Conservation (phyloP, 2,113 vertebrate genomes). For the Scophthalmus maximus region DNA sequence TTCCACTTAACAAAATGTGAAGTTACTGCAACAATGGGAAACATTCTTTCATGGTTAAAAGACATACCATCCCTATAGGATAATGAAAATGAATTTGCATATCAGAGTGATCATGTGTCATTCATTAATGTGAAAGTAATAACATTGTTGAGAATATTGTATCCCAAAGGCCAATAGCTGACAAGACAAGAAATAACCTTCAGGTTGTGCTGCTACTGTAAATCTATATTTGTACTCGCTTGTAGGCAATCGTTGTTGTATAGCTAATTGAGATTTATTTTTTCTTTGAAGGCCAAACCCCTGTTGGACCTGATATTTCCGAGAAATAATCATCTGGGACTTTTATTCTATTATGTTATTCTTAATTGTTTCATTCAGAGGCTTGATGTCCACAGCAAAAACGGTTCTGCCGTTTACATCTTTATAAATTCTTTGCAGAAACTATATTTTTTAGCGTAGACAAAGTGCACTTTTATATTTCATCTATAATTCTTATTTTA, state of each 20-base stretch:
- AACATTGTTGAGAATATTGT: slow-evolving; percentile 7
- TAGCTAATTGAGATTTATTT: slow-evolving; percentile 29
- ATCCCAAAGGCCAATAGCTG: slow-evolving; percentile 27
- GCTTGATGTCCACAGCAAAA: slow-evolving; percentile 28
- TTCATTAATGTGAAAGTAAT: slow-evolving; percentile 22
- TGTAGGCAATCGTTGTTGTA: slow-evolving; percentile 41
- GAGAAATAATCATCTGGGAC: slow-evolving; percentile 28
- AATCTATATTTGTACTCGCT: slow-evolving; percentile 38
- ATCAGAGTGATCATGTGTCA: slow-evolving; percentile 11
- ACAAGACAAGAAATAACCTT: slow-evolving; percentile 37
- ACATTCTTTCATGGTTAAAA: slow-evolving; percentile 12
- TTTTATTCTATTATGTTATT: slow-evolving; percentile 30
- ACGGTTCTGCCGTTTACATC: background rate
- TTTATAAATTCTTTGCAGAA: slow-evolving; percentile 11
- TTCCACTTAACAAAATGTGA: background rate
- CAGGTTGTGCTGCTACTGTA: slow-evolving; percentile 15
- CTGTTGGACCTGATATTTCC: slow-evolving; percentile 4
- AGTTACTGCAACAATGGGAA: background rate
- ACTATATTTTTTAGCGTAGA: slow-evolving; percentile 9
- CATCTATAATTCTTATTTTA: slow-evolving; percentile 13
- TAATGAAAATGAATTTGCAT: slow-evolving; percentile 26
- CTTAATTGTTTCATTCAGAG: slow-evolving; percentile 12
- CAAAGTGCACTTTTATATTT: slow-evolving; percentile 3
- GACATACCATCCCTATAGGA: background rate
- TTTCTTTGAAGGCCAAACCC: slow-evolving; percentile 8